Percentiles rank a stretch among this genome's conserved stretches.
Conservation (phyloP, 2,888 invertebrate species). For the Megastigmus dorsalis region DNA sequence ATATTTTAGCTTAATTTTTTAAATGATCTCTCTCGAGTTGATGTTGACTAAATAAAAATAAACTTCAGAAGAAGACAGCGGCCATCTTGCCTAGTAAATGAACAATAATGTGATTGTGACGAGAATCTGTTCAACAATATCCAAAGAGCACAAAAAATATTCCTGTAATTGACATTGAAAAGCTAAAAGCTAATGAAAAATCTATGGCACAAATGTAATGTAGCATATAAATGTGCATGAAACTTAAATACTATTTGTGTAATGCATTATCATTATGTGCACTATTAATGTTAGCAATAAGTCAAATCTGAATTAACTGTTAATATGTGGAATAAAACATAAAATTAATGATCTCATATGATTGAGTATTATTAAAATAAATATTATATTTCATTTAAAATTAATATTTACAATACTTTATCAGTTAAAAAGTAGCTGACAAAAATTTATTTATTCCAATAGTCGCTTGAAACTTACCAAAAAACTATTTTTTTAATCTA, state of each 20-base stretch:
- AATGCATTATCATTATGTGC: constrained; percentile 42
- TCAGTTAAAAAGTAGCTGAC: background rate
- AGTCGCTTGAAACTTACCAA: constrained; percentile 32
- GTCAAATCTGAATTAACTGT: constrained; percentile 40
- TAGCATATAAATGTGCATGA: constrained; percentile 47
- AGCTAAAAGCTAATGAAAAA: constrained; percentile 29
- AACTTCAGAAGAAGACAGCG: background rate
- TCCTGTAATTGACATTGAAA: constrained; percentile 15
- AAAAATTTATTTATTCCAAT: constrained; percentile 7
- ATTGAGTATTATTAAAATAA: constrained; percentile 40
- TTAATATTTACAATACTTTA: constrained; percentile 26
- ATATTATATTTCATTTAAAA: constrained; percentile 27
- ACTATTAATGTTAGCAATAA: constrained; percentile 53
- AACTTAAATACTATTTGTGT: constrained; percentile 49
- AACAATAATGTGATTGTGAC: constrained; percentile 1
- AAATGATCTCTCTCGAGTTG: constrained; percentile 34
- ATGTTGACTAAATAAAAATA: background rate
- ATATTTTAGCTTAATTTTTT: constrained; percentile 47
- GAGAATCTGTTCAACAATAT: constrained; percentile 23
- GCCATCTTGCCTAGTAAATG: background rate
- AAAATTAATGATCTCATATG: constrained; percentile 22
- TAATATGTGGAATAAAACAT: constrained; percentile 49
- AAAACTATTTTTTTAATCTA: constrained; percentile 23
- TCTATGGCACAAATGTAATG: constrained; percentile 49
- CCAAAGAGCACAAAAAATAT: constrained; percentile 15